Base-by-base conservation (phyloP, 2,797 vertebrate genomes). In the Tachyglossus aculeatus region DNA sequence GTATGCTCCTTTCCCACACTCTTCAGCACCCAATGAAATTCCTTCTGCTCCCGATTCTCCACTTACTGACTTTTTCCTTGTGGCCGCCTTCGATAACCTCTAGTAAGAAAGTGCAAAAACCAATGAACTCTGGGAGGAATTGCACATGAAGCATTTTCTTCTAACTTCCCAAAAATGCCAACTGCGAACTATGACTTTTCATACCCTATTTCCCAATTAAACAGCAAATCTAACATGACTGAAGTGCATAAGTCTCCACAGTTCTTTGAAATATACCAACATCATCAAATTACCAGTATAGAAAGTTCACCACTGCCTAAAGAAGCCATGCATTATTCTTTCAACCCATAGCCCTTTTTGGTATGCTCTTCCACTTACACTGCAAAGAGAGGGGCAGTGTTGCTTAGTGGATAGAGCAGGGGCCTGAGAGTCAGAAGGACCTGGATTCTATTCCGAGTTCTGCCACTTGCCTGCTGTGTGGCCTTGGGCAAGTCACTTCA, bases 191-290 rank as follows among this genome's bases (percentile, higher is more conserved):
- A 50, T 2, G 7, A 10, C 66, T 45, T 34, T 54, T 25, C 8
- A 27, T 36, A 18, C 43, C 56, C 32, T 22, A 7, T 24, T 73
- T 50, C 36, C 7, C 1, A 41, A 39, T 50, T 3, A 53, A 22
- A 18, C 52, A 32, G 9, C 2, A 27, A 36, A 16, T 38, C 86
- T 78, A 66, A 37, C 25, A 21, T 10, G 54, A 74, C 5, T n/a
- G 50, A 59, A 6, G 15, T 21, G 29, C 6, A 38, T 13, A 33
- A 34, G 5, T 5, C n/a, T 9, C 29, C 22, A 36, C 38, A 34
- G 24, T 18, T 41, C 29, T 88, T 90, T 81, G 89, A 78, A 76
- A 66, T 68, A 81, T 56, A 67, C 59, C 50, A 27, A 34, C 8
- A 61, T 36, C n/a, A 22, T 50, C 25, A 34, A 44, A 44, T 58